These are phyloP conservation scores for Tragelaphus scriptus DNA, from an alignment of 2,113 vertebrate genomes.

Conservation along the genomic window DNA sequence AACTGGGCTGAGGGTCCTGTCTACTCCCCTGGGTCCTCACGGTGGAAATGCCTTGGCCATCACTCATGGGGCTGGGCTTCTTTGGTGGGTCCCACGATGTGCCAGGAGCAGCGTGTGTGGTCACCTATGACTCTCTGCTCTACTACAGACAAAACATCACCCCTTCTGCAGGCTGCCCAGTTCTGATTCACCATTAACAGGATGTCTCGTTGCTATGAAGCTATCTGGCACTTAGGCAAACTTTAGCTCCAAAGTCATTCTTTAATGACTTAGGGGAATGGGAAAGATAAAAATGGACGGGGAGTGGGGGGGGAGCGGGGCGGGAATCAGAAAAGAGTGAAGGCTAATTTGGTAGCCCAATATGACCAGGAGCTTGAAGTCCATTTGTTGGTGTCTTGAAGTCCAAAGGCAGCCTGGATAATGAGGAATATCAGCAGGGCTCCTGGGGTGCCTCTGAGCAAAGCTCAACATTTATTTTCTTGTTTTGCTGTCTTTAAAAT, in stretches of 20 bases:
- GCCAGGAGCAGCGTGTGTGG: neutral
- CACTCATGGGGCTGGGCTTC: neutral
- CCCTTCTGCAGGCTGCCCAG: neutral
- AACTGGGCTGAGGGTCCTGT: neutral
- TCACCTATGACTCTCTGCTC: neutral
- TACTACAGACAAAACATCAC: neutral
- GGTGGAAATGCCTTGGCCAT: neutral
- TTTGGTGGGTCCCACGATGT: neutral
- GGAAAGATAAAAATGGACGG: neutral
- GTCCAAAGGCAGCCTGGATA: accelerated
- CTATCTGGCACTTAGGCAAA: neutral
- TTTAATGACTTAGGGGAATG: neutral
- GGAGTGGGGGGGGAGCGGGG: too few species aligned
- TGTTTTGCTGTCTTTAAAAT: neutral
- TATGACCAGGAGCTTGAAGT: neutral
- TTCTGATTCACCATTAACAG: neutral
- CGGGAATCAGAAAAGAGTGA: neutral
- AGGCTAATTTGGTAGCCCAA: neutral
- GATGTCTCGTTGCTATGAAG: neutral
- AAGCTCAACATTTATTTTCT: neutral
- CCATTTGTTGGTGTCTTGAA: neutral
- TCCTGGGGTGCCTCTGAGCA: neutral
- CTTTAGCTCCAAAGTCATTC: neutral
- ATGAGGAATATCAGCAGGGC: neutral
- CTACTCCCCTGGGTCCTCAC: too few species aligned